phyloP scores from a whole-genome alignment of 2,888 invertebrate species.

The Meliscaeva auricollis region DNA sequence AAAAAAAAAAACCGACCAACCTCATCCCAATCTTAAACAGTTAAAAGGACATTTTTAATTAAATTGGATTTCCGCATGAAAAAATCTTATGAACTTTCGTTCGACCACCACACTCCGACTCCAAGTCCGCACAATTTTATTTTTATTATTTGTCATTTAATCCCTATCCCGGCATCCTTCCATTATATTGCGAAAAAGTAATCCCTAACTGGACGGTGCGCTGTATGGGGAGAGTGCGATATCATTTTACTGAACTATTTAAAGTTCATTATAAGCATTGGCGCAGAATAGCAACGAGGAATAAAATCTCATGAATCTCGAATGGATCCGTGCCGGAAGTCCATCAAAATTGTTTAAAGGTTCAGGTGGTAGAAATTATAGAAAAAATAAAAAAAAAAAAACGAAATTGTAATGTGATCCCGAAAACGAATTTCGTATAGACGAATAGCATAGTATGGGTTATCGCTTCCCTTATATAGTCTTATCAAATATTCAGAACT shows the following conservation, averaged over 20 bases:
- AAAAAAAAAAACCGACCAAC: not conserved
- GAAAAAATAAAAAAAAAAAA: not conserved
- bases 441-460: not conserved
- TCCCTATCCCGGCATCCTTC: slow-evolving; percentile 3
- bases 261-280: slow-evolving; percentile 4
- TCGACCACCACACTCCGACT: slow-evolving; percentile 5
- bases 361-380: not conserved
- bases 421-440: not conserved
- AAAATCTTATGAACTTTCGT: slow-evolving; percentile 41
- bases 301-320: slow-evolving; percentile 1
- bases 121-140: not conserved
- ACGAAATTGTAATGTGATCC: not conserved
- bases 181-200: slow-evolving; percentile 27
- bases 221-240: not conserved
- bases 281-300: not conserved
- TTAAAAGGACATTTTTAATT: slow-evolving; percentile 80
- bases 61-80: slow-evolving; percentile 81
- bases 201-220: slow-evolving; percentile 21
- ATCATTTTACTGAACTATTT: slow-evolving; percentile 16
- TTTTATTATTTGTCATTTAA: slow-evolving; percentile 25
- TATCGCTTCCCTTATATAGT: too few species aligned
- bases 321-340: not conserved
- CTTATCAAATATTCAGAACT: not conserved
- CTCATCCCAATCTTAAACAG: not conserved
- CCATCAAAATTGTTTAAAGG: slow-evolving; percentile 5